These are phyloP conservation scores for Procambarus virginalis DNA, from an alignment of 1,140 invertebrate genomes.

Conservation along the genomic window DNA sequence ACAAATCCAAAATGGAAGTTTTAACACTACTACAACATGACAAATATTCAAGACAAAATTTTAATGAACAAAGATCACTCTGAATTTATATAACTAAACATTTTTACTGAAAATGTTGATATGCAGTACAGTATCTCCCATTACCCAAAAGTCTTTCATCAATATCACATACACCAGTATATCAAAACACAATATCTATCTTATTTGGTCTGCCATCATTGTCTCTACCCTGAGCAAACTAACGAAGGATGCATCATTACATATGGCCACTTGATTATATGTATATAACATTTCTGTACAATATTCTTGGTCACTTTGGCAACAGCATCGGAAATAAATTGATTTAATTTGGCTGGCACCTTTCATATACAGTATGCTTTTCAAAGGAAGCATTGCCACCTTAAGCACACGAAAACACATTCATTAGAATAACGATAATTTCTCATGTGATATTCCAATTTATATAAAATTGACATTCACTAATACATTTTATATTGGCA, in stretches of 20 bases:
- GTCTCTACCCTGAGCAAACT: constrained; percentile 16
- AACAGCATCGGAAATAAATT: not conserved
- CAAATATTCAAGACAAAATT: not conserved
- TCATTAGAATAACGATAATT: not conserved
- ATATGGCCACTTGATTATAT: constrained; percentile 12
- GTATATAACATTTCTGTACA: not conserved
- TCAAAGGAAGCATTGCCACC: not conserved
- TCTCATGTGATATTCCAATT: not conserved
- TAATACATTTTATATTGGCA: not conserved
- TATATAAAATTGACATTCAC: not conserved
- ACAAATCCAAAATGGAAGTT: not conserved
- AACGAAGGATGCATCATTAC: not conserved
- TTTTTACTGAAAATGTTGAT: not conserved
- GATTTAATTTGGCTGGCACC: not conserved
- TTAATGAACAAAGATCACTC: not conserved
- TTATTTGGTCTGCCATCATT: constrained; percentile 2
- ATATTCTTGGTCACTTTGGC: constrained; percentile 8
- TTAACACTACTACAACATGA: not conserved
- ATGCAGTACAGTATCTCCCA: not conserved
- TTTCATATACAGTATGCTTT: not conserved
- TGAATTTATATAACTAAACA: not conserved
- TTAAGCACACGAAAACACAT: not conserved
- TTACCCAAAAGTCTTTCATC: not conserved
- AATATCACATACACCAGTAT: not conserved
- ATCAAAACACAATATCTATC: not conserved